Conservation (phyloP, 92 coral and sea anemone species). For the Pocillopora grandis region DNA sequence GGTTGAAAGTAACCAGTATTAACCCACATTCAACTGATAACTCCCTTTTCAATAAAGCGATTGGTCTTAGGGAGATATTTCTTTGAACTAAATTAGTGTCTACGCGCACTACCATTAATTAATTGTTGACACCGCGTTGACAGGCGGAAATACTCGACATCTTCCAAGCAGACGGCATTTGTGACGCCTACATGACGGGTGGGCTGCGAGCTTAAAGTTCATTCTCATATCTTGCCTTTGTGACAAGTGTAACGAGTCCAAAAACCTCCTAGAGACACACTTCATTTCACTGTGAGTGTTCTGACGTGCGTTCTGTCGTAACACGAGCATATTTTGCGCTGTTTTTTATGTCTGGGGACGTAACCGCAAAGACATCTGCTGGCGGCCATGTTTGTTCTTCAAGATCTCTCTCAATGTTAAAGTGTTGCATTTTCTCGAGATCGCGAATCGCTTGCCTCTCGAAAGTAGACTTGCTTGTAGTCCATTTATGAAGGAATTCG, state of each 20-base stretch:
- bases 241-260: background rate
- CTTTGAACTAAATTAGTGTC: constrained; percentile 56
- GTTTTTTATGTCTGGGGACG: background rate
- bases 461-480: background rate
- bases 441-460: background rate
- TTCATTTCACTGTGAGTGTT: constrained; percentile 27
- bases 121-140: constrained; percentile 88
- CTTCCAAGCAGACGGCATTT: constrained; percentile 43
- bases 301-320: background rate
- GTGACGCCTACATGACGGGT: constrained; percentile 38
- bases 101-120: constrained; percentile 70
- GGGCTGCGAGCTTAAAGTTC: background rate
- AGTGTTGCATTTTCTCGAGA: constrained; percentile 11
- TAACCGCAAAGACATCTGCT: constrained; percentile 11
- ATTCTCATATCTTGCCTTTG: background rate
- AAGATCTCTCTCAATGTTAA: constrained; percentile 9
- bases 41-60: background rate
- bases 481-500: background rate
- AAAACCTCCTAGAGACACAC: constrained; percentile 3
- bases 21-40: background rate
- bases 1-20: background rate
- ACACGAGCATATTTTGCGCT: background rate
- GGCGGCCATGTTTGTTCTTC: constrained; percentile 48
- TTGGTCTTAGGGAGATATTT: constrained; percentile 28
- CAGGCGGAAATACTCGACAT: constrained; percentile 65